Evolutionary conservation across 2,888 invertebrate species (phyloP), one percentile per base, ranked within the genome.

Genomic region (Xanthostigma xanthostigma): DNA sequence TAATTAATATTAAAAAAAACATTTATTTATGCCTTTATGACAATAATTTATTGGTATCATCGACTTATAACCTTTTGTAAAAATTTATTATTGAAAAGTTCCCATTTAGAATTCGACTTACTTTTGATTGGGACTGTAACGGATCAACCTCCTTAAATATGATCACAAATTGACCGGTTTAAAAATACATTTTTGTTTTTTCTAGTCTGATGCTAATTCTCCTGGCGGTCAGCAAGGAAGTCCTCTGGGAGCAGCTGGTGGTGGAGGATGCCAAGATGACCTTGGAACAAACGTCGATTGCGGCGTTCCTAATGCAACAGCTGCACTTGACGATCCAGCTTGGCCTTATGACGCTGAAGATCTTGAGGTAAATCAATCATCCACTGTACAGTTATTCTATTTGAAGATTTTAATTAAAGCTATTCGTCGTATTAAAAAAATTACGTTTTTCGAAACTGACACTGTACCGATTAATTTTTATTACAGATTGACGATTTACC

Each of bases 401-500:
- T 38, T 38, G 12, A 38, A 38, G 12, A 38, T 38, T 38, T 13
- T 13, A 41, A 3, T 14, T n/a, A n/a, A n/a, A n/a, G n/a, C n/a
- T n/a, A n/a, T n/a, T n/a, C n/a, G n/a, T n/a, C n/a, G n/a, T n/a
- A n/a, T n/a, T 47, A 12, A 36, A 17, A 38, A 38, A 38, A 8
- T 38, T 27, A 14, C 10, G 9, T 44, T 12, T 33, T 10, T 41
- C 13, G 11, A 37, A 13, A 45, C 41, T 41, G 34, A 11, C 43
- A 33, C 4, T 17, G 9, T 45, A 35, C n/a, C 9, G 12, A 27
- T 11, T 52, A 46, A 33, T 42, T 46, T 40, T 44, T 52, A 46
- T 54, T 55, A 46, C 41, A 76, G 58, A 83, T 84, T 17, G 81
- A 83, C 0, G 83, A 87, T 59, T 67, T 88, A 34, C 88, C 87